Evolutionary conservation across 2,113 vertebrate genomes (phyloP), one percentile per base, ranked within the genome.

Genomic region (Apodemus speciosus): DNA sequence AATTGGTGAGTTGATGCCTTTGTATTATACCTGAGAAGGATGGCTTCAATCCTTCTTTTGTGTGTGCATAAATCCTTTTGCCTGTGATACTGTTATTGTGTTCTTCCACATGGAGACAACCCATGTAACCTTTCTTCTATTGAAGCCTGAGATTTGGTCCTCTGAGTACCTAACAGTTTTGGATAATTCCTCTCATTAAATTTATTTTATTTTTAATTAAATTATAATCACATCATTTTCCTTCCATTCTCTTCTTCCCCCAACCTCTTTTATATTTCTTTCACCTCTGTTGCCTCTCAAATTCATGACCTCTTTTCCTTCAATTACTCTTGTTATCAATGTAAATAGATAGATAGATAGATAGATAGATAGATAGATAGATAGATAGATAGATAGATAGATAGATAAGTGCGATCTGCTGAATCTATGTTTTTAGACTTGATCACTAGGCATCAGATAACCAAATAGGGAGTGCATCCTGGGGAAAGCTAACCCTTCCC

Each of bases 1-100:
- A 71, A 90, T 49, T 69, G 92, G 21, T 73, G 69, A 88, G 75
- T 49, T 18, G n/a, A 89, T 84, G 62, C 35, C 18, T 93, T 83
- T 56, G 49, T 84, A 91, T 53, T 92, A 66, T 88, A 21, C 38
- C 51, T 25, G 68, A 89, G 30, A 94, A 71, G 38, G 6, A 69
- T 20, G 15, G 40, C 46, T 90, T 69, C 75, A 40, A 3, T 84
- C 32, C 23, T 71, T 40, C 25, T 23, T 43, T 3, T 62, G 35
- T 81, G 51, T 80, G 20, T 51, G 11, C 68, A 46, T 35, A 49
- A 91, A 77, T 69, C 27, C 27, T 71, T 53, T 88, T 77, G 30
- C 53, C 85, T 43, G 73, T 51, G 53, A 92, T 15, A 49, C 6
- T 7, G 51, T 11, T 2, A 35, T 58, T 88, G 32, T 51, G 66